A percentile compares a stretch with the other conserved stretches of the same genome.
Conservation (phyloP, 2,797 vertebrate species). For the Acropternis orthonyx region DNA sequence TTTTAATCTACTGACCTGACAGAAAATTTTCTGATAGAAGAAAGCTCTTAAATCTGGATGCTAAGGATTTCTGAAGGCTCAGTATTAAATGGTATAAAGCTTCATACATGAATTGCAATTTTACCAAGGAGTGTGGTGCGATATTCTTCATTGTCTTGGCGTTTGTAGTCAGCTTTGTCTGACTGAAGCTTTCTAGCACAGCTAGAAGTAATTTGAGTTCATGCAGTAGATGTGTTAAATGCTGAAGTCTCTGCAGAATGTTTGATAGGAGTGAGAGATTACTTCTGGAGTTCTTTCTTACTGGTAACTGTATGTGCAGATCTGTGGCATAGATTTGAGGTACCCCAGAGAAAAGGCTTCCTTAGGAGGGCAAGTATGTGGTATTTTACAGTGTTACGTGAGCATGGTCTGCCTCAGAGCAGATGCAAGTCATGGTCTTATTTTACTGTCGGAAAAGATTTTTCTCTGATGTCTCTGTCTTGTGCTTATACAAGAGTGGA, state of each 20-base stretch:
- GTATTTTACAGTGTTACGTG: not conserved
- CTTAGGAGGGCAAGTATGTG: not conserved
- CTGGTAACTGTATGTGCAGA: not conserved
- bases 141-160: not conserved
- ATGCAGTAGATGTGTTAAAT: not conserved
- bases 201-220: not conserved
- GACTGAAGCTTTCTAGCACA: not conserved
- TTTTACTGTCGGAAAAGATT: not conserved
- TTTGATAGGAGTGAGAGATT: not conserved
- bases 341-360: not conserved
- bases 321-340: not conserved
- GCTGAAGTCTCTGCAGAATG: not conserved
- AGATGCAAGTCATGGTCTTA: not conserved
- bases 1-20: not conserved
- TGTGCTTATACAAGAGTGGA: not conserved
- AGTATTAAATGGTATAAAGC: not conserved
- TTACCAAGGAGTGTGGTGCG: not conserved
- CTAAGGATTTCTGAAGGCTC: not conserved
- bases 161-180: not conserved
- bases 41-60: not conserved
- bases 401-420: not conserved
- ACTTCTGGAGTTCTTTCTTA: not conserved
- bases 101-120: not conserved
- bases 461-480: not conserved
- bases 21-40: not conserved